Base-by-base conservation (phyloP, 2,888 invertebrate species). In the Eristalis arbustorum region DNA sequence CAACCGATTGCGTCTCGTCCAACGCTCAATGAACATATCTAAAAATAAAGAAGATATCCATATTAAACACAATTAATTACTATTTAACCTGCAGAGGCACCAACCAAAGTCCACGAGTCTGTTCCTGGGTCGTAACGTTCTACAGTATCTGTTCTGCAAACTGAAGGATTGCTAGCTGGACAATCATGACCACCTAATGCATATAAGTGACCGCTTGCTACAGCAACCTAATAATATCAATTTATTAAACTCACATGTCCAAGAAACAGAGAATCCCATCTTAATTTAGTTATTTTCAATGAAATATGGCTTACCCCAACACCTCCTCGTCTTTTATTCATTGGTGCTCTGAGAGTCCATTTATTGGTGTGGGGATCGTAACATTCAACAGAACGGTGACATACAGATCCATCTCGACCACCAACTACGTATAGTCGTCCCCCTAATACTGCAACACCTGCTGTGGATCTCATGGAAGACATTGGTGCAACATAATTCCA, bases 151-250 rank as follows among this genome's bases (percentile, higher is more conserved):
- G 98, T 96, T 90, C 98, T 94, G 76, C 95, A 95, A 3, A 97
- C 96, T 77, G 95, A 95, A 0, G 96, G 96, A 93, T 96, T 96
- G 90, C 96, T 97, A 28, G 97, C 97, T 0, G 98, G 98, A 11
- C 98, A 97, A 92, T 98, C 98, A 93, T 98, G 98, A 0, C 98
- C 98, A 34, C 98, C 98, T 88, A 98, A 94, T 1, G 98, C 98
- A 93, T 98, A 98, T 69, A 98, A 94, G 92, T 95, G 97, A 0
- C 98, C 98, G 91, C 97, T 96, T 37, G 97, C 96, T 0, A 97
- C 97, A 77, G 97, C 96, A 23, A 96, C 94, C 95, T 95, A 84
- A 1, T 49, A 49, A 18, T 49, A 49, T 8, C 31, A 31, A 31
- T 61, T 34, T n/a, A 40, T 40, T 57, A 37, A 13, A 2, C 2